Base-by-base conservation (phyloP, 2,113 vertebrate genomes). In the Serinus canaria region DNA sequence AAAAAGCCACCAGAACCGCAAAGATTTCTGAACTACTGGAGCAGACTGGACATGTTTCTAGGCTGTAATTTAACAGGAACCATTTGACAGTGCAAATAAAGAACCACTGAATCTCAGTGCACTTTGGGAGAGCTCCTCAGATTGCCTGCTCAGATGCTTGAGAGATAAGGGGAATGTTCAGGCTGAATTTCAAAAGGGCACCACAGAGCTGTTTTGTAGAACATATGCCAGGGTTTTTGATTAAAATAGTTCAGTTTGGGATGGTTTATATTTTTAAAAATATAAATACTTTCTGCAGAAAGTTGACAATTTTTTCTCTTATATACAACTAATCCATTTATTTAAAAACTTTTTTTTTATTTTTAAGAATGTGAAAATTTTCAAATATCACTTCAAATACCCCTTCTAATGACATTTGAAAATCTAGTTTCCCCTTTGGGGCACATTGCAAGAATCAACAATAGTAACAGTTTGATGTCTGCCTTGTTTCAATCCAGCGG, bases 401-500 rank as follows among this genome's bases (percentile, higher is more conserved):
- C 52, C 47, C 56, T 86, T 87, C 35, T 81, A 92, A 91, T 56
- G 69, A 47, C 76, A 89, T 97, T 72, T 91, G 76, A 95, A 94
- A 95, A 92, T 84, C 39, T 52, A 75, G 69, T 68, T 91, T 87
- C 82, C 68, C 33, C 56, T 89, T 92, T 90, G 92, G 77, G 73
- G 66, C 44, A 64, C 17, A 0, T 23, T 87, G 83, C 53, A 94
- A 94, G 87, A 81, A 91, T 90, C n/a, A 11, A 91, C 23, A 75
- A 94, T 81, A 96, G 92, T 94, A 96, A 92, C 91, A 94, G 91
- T 96, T 94, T 96, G 92, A 95, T 53, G n/a, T 92, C 96, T 95
- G 94, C 39, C 95, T 94, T 87, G 76, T 70, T 95, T 95, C 91
- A 90, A 16, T 86, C 83, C 83, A 11, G n/a, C 0, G 0, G 58